Evolutionary conservation across 2,113 vertebrate species (phyloP).

Genomic region (Rhea americana): DNA sequence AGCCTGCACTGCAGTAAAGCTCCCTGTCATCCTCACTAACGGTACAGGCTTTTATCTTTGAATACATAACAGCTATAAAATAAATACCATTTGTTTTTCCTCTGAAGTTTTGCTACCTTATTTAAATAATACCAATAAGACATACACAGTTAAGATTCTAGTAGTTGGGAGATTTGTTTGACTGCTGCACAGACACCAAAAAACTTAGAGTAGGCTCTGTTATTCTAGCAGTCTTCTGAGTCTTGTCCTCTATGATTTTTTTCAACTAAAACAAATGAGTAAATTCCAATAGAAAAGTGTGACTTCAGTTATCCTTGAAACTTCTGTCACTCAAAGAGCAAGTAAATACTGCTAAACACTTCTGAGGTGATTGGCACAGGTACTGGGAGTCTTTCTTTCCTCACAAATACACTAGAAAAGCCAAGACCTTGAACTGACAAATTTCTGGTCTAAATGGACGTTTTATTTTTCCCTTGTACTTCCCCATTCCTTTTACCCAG

Average conservation of each 20-base stretch:
- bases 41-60: neutral
- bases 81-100: neutral
- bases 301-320: neutral
- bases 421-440: neutral
- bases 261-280: neutral
- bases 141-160: neutral
- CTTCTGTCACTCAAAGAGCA: neutral
- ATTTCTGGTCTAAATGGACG: neutral
- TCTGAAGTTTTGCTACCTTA: neutral
- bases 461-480: neutral
- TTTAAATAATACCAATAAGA: neutral
- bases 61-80: neutral
- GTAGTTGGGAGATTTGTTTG: neutral
- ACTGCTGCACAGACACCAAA: neutral
- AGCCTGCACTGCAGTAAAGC: neutral
- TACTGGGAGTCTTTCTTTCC: neutral
- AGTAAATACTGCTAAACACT: neutral
- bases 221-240: neutral
- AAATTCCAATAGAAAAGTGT: neutral
- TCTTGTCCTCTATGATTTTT: neutral
- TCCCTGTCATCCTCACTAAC: neutral
- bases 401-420: neutral
- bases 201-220: neutral
- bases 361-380: neutral
- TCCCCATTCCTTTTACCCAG: neutral